Base-by-base conservation (phyloP, 2,797 vertebrate genomes). In the Aplochiton taeniatus region DNA sequence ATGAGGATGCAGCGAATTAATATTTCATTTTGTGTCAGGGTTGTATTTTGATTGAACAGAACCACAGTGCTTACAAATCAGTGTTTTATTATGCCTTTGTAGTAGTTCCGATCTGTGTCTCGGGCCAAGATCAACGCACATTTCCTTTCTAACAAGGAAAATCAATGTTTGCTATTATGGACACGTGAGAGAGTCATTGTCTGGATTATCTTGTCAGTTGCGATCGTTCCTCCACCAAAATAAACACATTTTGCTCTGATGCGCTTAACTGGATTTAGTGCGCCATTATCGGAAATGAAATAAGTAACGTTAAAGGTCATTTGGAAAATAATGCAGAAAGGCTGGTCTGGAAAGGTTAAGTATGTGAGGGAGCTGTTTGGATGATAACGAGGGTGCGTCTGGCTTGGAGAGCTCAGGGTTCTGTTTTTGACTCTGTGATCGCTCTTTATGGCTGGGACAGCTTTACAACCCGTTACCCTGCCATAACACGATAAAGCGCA, bases 361-460 rank as follows among this genome's bases (percentile, higher is more conserved):
- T 90, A 90, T 91, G 90, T 89, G 90, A 90, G 79, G 75, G 85
- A 89, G 89, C 83, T 73, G 84, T 85, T 87, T 82, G 82, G 85
- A 88, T 76, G 85, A 87, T 88, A 87, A 88, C 85, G 76, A 88
- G 83, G 77, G 76, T 75, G 80, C 73, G 77, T 83, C 80, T 78
- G 81, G 78, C 83, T 85, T 64, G 44, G 77, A 87, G 86, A 84
- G 82, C 85, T 74, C 72, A 55, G 79, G 74, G 78, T 85, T 80
- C 79, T 82, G 84, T 81, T 88, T 63, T 83, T 85, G 87, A 90
- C 86, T 88, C 80, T 69, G 82, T 72, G 81, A 92, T 91, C 80
- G 81, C 85, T 92, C 88, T 92, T 90, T 88, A 90, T 91, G 90
- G 90, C 88, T 77, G 61, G 82, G 89, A 91, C 89, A 91, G 90